Conservation (phyloP, 2,113 vertebrate genomes). For the Prunella fulvescens region DNA sequence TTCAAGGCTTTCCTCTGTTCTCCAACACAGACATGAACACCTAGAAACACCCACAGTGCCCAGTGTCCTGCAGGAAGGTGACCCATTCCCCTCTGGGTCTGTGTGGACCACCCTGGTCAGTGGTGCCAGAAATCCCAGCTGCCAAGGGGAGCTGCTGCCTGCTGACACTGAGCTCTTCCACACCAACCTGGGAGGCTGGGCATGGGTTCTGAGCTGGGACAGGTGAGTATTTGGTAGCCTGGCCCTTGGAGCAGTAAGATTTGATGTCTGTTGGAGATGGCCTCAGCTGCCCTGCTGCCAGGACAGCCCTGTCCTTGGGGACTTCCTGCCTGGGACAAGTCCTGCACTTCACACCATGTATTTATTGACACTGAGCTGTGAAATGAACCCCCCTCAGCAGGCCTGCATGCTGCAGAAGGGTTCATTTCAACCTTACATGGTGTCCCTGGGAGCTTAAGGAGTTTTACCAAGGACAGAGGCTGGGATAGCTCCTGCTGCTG, state of each 20-base stretch:
- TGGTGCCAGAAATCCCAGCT: not conserved
- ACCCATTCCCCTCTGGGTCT: not conserved
- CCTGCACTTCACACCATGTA: not conserved
- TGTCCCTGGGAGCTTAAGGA: not conserved
- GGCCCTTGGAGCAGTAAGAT: not conserved
- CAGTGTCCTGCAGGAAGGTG: not conserved
- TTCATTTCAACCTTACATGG: not conserved
- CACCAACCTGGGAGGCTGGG: not conserved
- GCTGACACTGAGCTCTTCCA: not conserved
- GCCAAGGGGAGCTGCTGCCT: not conserved
- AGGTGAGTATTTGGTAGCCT: not conserved
- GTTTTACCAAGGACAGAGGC: not conserved
- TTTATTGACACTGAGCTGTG: not conserved
- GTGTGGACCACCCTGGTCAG: rapidly evolving
- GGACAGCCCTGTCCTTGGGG: not conserved
- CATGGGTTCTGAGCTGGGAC: not conserved
- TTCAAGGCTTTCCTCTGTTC: not conserved
- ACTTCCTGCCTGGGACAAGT: not conserved
- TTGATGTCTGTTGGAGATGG: not conserved
- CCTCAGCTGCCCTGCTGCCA: rapidly evolving
- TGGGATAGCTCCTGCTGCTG: not conserved
- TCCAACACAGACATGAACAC: not conserved
- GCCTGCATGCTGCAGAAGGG: not conserved
- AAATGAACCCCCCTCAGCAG: not conserved
- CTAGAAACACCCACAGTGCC: not conserved